Percentiles rank a stretch among this genome's conserved stretches.
phyloP scores from a whole-genome alignment of 2,888 invertebrate species.

The Troides oblongomaculatus region DNA sequence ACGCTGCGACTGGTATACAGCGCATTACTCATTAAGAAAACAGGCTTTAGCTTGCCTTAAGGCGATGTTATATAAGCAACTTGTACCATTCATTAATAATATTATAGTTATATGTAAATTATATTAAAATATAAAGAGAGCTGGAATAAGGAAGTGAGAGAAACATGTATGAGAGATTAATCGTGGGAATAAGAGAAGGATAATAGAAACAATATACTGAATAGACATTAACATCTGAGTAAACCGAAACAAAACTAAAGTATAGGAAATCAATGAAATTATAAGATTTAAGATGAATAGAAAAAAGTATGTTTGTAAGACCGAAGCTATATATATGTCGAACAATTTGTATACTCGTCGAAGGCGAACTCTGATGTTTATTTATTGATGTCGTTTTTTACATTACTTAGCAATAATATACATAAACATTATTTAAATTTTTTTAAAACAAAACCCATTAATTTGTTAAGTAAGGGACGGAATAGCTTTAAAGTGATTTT shows the following conservation, averaged over 20 bases:
- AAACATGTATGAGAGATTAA: too few relatives aligned
- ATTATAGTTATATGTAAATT: neutral
- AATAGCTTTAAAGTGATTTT: neutral
- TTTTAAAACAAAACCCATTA: neutral
- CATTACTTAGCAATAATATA: neutral
- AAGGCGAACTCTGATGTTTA: too few relatives aligned
- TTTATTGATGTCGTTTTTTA: neutral
- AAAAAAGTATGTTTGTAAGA: too few relatives aligned
- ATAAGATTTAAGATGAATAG: too few relatives aligned
- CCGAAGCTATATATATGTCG: too few relatives aligned
- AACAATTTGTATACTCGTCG: too few relatives aligned
- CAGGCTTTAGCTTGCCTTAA: conserved; percentile 15
- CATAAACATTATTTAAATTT: neutral
- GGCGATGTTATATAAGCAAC: conserved; percentile 5
- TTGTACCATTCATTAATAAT: neutral
- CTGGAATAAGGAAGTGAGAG: too few relatives aligned
- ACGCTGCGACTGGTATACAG: conserved; percentile 40
- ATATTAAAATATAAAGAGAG: neutral
- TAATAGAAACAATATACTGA: too few relatives aligned
- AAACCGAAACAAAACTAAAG: too few relatives aligned
- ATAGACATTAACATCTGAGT: too few relatives aligned
- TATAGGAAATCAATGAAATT: too few relatives aligned
- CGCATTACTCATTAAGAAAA: conserved; percentile 35
- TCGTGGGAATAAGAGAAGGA: too few relatives aligned
- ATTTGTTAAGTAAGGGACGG: neutral